Conservation (phyloP, 2,888 invertebrate species). For the Dysmachus trigonus region DNA sequence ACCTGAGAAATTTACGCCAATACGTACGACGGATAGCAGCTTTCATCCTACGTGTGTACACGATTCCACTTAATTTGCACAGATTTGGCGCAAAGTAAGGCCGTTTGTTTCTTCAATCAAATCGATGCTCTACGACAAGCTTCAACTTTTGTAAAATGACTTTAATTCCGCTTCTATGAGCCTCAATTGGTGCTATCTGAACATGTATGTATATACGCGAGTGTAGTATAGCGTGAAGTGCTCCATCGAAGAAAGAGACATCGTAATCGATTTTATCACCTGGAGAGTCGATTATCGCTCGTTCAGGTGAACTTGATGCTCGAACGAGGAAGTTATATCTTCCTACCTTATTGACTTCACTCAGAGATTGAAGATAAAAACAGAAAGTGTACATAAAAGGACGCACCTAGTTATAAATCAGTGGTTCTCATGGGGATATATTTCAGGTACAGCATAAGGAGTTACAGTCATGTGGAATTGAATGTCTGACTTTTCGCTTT, state of each 20-base stretch:
- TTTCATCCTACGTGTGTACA: neutral
- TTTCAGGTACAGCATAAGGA: neutral
- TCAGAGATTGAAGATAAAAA: neutral
- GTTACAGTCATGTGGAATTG: neutral
- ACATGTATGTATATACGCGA: too few species aligned
- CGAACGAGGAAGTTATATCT: neutral
- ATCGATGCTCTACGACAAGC: neutral
- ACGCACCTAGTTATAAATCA: slow-evolving; percentile 16
- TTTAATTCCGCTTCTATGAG: slow-evolving; percentile 20
- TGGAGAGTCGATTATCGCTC: slow-evolving; percentile 27
- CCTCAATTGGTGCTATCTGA: slow-evolving; percentile 9
- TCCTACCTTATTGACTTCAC: neutral
- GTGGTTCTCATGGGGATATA: neutral
- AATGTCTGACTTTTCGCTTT: neutral
- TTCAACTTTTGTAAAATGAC: slow-evolving; percentile 11
- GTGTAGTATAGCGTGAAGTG: neutral
- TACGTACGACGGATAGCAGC: neutral
- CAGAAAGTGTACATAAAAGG: neutral
- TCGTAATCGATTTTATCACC: slow-evolving; percentile 31
- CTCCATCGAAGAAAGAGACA: neutral
- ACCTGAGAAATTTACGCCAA: neutral
- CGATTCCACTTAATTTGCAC: slow-evolving; percentile 25
- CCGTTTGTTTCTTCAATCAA: neutral
- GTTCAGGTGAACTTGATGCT: slow-evolving; percentile 6
- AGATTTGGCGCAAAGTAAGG: slow-evolving; percentile 1